Base-by-base conservation (phyloP, 2,888 invertebrate species). In the Hypomecis atomaria region DNA sequence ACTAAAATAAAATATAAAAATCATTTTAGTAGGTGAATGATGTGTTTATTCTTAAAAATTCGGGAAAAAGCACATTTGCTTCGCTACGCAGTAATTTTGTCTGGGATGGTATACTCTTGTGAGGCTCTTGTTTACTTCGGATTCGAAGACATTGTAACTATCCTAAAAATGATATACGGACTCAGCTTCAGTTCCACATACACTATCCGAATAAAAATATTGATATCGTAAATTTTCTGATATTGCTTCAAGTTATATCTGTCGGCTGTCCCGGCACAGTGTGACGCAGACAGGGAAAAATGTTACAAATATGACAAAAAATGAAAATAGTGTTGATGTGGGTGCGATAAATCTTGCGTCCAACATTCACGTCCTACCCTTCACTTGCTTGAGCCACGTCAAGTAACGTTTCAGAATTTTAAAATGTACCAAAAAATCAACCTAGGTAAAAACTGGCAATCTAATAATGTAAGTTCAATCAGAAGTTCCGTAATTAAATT, bases 341-440 rank as follows among this genome's bases (percentile, higher is more conserved):
- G 58, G 45, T 49, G 63, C 59, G 64, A 67, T 76, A 66, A 71
- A 73, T 75, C 72, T 69, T 60, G 65, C 59, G 62, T 55, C 48
- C 62, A 62, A 71, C 64, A 62, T 54, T 57, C 62, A 65, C 59
- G 69, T 73, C 65, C 68, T 34, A 49, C 68, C 74, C 64, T 65
- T 66, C 60, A 67, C 59, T 70, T 55, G 1, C 36, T 11, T 57
- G 50, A 71, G 62, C 62, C 62, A 36, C 64, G 73, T 78, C 72
- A 74, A 53, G 40, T 33, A 40, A 57, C 37, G 34, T 10, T 45
- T 13, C 11, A 45, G 3, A n/a, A 1, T 40, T 40, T 48, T 34
- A n/a, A 38, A 40, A 40, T 23, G 23, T 23, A 23, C 23, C 23
- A 23, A 23, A 57, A 50, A 11, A 40, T 11, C 2, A 23, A 45